Evolutionary conservation across 2,113 vertebrate genomes (phyloP).

Genomic region (Scalopus aquaticus): DNA sequence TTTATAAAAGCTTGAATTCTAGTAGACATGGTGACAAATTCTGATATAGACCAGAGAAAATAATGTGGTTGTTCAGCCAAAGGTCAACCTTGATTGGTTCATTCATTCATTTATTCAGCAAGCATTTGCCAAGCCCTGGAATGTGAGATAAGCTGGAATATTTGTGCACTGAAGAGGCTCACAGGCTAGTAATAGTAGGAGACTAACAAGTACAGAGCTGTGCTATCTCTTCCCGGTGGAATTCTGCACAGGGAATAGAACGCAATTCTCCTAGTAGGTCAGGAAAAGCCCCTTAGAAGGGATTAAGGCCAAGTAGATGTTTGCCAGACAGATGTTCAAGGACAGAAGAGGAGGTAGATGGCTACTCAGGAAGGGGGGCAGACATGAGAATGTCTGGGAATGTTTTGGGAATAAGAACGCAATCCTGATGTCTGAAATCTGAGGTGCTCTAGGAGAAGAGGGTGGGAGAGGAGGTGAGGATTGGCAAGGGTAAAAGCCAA

Average conservation of each 20-base stretch:
- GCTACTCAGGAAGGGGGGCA: not conserved
- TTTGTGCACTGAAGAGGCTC: not conserved
- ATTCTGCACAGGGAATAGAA: not conserved
- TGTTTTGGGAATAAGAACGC: too few species aligned
- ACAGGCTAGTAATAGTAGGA: not conserved
- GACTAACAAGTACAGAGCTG: too few species aligned
- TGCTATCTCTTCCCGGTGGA: not conserved
- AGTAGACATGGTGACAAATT: not conserved
- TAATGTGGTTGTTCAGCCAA: not conserved
- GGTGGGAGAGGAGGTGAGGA: not conserved
- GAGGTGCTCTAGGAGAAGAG: fast-evolving
- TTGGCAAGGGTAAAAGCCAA: not conserved
- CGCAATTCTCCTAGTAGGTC: fast-evolving
- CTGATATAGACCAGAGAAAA: not conserved
- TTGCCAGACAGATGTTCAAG: not conserved
- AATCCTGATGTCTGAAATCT: not conserved
- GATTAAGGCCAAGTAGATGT: not conserved
- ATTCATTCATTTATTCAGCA: not conserved
- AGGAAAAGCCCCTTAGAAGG: not conserved
- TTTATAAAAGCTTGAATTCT: constrained; percentile 43
- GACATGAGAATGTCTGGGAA: too few species aligned
- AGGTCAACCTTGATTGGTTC: not conserved
- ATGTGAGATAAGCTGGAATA: not conserved
- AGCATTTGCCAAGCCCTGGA: not conserved
- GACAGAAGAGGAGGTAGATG: not conserved